Percentiles rank a stretch among this genome's conserved stretches.
These are phyloP conservation scores for Bembecia ichneumoniformis DNA, from an alignment of 2,888 invertebrate species.

Conservation along the genomic window DNA sequence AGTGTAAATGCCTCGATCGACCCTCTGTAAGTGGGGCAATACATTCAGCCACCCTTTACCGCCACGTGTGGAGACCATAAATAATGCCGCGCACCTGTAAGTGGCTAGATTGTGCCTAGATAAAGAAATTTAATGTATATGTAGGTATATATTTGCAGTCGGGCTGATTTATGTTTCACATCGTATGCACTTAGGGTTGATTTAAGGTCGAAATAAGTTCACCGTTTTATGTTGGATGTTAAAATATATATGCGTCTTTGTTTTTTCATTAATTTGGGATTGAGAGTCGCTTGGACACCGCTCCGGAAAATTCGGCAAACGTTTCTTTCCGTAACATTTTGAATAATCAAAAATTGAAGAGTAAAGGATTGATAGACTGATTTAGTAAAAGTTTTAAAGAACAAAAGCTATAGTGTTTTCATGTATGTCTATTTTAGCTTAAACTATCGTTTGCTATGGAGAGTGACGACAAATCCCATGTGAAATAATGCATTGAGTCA, in stretches of 20 bases:
- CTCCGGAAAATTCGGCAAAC: no score
- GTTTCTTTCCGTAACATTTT: no score
- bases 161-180: constrained; percentile 34
- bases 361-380: no score
- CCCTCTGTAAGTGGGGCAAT: constrained; percentile 51
- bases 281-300: no score
- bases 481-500: no score
- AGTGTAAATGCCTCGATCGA: constrained; percentile 39
- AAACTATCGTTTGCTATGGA: no score
- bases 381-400: no score
- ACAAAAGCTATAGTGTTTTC: no score
- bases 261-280: background rate
- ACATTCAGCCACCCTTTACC: constrained; percentile 47
- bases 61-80: constrained; percentile 53
- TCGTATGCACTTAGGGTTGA: constrained; percentile 20
- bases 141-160: constrained; percentile 21
- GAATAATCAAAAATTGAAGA: no score
- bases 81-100: constrained; percentile 57
- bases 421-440: no score
- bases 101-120: constrained; percentile 51
- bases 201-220: constrained; percentile 13
- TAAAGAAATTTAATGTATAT: constrained; percentile 56
- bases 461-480: no score
- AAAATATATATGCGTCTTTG: background rate
- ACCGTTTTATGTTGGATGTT: background rate